phyloP scores from a whole-genome alignment of 2,888 invertebrate genomes.

The Nephrotoma guestfalica region DNA sequence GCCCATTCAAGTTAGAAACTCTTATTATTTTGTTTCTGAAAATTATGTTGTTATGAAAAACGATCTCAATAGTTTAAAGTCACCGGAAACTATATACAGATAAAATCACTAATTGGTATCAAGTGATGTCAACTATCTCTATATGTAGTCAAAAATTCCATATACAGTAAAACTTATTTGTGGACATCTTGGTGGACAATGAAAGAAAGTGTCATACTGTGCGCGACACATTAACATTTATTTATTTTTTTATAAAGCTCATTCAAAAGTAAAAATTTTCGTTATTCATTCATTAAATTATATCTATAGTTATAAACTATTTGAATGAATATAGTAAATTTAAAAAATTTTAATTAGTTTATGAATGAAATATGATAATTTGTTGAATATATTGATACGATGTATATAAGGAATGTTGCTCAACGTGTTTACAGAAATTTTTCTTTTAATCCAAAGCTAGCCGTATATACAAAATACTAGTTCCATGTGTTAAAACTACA shows the following conservation, averaged over 20 bases:
- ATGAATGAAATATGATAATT: neutral
- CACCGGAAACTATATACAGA: neutral
- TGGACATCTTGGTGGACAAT: neutral
- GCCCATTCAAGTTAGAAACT: neutral
- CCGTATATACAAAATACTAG: neutral
- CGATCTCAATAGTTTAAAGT: neutral
- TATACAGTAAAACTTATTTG: neutral
- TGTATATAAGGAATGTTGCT: neutral
- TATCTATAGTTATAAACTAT: neutral
- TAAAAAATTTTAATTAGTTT: neutral
- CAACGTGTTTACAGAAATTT: neutral
- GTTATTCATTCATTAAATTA: neutral
- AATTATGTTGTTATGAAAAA: neutral
- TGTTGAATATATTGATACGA: neutral
- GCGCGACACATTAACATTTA: neutral
- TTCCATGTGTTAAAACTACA: neutral
- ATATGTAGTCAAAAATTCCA: neutral
- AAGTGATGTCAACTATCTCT: neutral
- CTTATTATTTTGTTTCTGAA: neutral
- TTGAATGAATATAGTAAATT: neutral
- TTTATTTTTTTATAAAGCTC: neutral
- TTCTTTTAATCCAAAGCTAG: neutral
- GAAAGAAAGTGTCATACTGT: neutral
- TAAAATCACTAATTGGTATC: neutral
- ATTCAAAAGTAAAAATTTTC: neutral